A percentile compares a stretch with the other conserved stretches of the same genome.
These are phyloP conservation scores for Microtus oregoni DNA, from an alignment of 2,113 vertebrate genomes.

Conservation along the genomic window DNA sequence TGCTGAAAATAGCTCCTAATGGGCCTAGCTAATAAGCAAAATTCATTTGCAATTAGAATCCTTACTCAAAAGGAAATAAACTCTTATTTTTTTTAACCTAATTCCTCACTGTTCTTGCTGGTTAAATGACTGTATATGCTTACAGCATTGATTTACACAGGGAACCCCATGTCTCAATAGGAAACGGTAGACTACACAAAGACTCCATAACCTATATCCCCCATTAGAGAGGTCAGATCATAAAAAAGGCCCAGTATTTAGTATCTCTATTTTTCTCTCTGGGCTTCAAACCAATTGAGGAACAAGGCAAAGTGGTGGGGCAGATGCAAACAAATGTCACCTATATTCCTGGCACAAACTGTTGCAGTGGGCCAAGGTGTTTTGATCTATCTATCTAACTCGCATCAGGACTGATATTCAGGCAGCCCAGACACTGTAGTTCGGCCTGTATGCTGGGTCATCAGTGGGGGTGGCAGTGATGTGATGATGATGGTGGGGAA, in stretches of 20 bases:
- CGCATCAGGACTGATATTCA: neutral
- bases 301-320: neutral
- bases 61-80: conserved; percentile 44
- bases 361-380: neutral
- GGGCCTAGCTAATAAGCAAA: conserved; percentile 43
- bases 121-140: neutral
- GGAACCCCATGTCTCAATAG: neutral
- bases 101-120: neutral
- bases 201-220: neutral
- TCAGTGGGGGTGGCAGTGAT: neutral
- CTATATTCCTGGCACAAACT: neutral
- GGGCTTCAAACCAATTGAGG: neutral
- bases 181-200: neutral
- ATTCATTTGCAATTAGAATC: conserved; percentile 62
- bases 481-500: neutral
- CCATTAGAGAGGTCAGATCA: neutral
- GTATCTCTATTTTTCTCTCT: too few relatives aligned
- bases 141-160: neutral
- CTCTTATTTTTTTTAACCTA: neutral
- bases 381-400: neutral
- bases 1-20: conserved; percentile 36
- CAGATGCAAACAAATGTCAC: neutral
- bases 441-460: neutral
- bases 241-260: neutral
- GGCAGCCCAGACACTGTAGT: neutral